Conservation (phyloP, 2,888 invertebrate genomes). For the Caenorhabditis doughertyi region DNA sequence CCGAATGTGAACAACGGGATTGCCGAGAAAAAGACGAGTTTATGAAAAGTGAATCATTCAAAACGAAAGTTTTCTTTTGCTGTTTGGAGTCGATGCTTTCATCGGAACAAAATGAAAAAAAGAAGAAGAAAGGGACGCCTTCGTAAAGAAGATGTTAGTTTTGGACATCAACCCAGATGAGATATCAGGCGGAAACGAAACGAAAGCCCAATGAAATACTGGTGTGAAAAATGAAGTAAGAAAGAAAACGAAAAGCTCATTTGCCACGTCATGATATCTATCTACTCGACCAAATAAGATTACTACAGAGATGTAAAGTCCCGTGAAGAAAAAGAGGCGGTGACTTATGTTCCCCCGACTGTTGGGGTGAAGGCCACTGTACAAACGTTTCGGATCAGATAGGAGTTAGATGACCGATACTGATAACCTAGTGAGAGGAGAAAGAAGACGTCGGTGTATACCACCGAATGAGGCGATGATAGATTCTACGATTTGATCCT, state of each 20-base stretch:
- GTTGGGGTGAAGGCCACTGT: constrained; percentile 59
- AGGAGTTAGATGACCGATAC: constrained; percentile 29
- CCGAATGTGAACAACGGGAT: constrained; percentile 36
- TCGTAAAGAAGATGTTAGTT: constrained; percentile 17
- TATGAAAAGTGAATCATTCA: constrained; percentile 52
- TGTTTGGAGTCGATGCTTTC: constrained; percentile 8
- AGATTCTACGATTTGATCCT: constrained; percentile 37
- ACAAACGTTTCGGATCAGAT: constrained; percentile 50
- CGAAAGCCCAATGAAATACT: not conserved
- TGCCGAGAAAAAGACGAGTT: constrained; percentile 43
- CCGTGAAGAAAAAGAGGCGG: constrained; percentile 36
- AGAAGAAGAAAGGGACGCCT: not conserved
- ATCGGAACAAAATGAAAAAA: constrained; percentile 4
- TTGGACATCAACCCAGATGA: constrained; percentile 55
- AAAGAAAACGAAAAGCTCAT: not conserved
- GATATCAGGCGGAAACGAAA: constrained; percentile 50
- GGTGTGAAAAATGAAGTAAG: not conserved
- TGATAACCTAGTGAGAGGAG: constrained; percentile 50
- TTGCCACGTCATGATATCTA: constrained; percentile 40
- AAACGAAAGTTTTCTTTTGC: constrained; percentile 38
- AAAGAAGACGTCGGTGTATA: not conserved
- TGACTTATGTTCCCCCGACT: constrained; percentile 30
- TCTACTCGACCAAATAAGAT: constrained; percentile 44
- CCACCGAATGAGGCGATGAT: constrained; percentile 32
- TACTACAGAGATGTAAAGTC: constrained; percentile 28